These are phyloP conservation scores for Trissoscelio sp. DNA, from an alignment of 2,888 invertebrate species.

Conservation along the genomic window DNA sequence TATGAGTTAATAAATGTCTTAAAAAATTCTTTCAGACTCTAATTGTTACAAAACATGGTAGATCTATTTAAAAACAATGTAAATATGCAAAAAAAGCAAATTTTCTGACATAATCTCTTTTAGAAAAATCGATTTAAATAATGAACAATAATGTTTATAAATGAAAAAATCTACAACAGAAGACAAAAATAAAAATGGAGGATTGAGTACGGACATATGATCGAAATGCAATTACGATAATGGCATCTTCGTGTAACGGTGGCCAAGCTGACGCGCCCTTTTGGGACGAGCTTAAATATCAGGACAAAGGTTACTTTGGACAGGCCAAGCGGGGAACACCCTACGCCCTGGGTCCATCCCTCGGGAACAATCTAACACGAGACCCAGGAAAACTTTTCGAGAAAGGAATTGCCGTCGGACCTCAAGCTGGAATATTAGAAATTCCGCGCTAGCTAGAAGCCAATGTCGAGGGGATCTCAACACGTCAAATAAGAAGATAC, in stretches of 20 bases:
- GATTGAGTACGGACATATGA: slow-evolving; percentile 58
- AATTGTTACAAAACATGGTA: too few relatives aligned
- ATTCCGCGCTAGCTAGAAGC: slow-evolving; percentile 71
- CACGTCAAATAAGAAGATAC: slow-evolving; percentile 71
- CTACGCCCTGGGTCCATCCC: slow-evolving; percentile 65
- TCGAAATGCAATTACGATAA: slow-evolving; percentile 71
- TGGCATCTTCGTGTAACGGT: slow-evolving; percentile 68
- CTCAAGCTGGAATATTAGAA: slow-evolving; percentile 73
- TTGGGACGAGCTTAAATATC: slow-evolving; percentile 72
- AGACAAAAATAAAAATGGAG: slow-evolving; percentile 45
- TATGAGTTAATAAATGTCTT: too few relatives aligned
- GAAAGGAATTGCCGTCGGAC: slow-evolving; percentile 75
- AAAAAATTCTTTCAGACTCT: too few relatives aligned
- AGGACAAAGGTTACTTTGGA: slow-evolving; percentile 72
- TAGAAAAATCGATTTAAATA: not conserved
- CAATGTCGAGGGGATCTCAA: slow-evolving; percentile 69
- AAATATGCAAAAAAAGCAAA: too few relatives aligned
- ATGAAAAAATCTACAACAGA: not conserved
- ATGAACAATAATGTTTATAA: not conserved
- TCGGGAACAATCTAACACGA: slow-evolving; percentile 71
- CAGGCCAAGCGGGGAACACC: slow-evolving; percentile 66
- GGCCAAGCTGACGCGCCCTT: slow-evolving; percentile 70
- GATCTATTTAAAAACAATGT: too few relatives aligned
- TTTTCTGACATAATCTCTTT: too few relatives aligned
- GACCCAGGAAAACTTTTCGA: slow-evolving; percentile 72